Evolutionary conservation across 2,888 invertebrate species (phyloP).

Genomic region (Cynaeus angustus): DNA sequence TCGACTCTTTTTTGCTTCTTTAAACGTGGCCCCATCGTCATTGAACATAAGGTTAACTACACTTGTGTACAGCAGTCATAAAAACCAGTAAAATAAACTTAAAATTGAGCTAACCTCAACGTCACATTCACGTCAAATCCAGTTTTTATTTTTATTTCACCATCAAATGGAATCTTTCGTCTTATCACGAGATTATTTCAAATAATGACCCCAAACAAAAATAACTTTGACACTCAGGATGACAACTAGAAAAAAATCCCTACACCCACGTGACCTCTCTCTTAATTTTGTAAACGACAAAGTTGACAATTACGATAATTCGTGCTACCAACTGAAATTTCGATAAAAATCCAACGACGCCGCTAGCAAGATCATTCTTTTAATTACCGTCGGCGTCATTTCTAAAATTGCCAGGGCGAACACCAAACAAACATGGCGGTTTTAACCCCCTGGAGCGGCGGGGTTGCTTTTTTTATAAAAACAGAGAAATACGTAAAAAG

Average conservation of each 20-base stretch:
- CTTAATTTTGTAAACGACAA: neutral
- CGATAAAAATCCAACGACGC: slow-evolving; percentile 14
- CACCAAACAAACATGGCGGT: slow-evolving; percentile 48
- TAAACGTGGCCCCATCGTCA: too few relatives aligned
- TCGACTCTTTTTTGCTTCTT: too few relatives aligned
- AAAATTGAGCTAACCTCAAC: neutral
- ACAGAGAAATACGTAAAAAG: neutral
- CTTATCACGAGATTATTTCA: slow-evolving; percentile 4
- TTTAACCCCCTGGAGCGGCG: slow-evolving; percentile 42
- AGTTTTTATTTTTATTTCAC: neutral
- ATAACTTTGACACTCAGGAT: neutral
- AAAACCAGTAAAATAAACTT: too few relatives aligned
- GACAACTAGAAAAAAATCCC: neutral
- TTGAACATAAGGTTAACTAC: too few relatives aligned
- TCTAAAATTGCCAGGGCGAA: slow-evolving; percentile 24
- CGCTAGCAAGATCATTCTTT: slow-evolving; percentile 34
- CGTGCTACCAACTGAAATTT: slow-evolving; percentile 10
- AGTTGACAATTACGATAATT: neutral
- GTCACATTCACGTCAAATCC: neutral
- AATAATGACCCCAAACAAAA: neutral
- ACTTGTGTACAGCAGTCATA: too few relatives aligned
- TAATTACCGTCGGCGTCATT: slow-evolving; percentile 14
- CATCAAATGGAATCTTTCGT: neutral
- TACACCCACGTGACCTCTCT: neutral
- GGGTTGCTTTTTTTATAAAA: slow-evolving; percentile 14